Evolutionary conservation across 2,797 vertebrate genomes (phyloP).

Genomic region (Thunnus albacares): DNA sequence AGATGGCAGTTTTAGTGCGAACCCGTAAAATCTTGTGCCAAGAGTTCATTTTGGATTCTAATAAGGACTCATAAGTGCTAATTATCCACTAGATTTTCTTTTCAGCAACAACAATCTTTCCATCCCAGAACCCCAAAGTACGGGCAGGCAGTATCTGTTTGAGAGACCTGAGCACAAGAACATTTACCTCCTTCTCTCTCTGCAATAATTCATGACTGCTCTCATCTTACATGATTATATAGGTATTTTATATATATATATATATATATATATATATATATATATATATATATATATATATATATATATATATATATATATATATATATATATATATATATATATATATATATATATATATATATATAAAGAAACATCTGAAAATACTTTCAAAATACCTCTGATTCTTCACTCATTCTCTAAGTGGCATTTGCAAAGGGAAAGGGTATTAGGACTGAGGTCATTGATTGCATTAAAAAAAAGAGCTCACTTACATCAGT

Average conservation of each 20-base stretch:
- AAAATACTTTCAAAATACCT: conserved; percentile 74
- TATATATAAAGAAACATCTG: conserved; percentile 71
- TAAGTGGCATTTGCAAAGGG: conserved; percentile 83
- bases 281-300: too few relatives aligned
- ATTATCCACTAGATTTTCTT: conserved; percentile 35
- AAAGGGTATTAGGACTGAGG: conserved; percentile 84
- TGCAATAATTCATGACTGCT: conserved; percentile 39
- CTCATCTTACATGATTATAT: conserved; percentile 55
- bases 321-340: conserved; percentile 2
- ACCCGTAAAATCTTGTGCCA: conserved; percentile 50
- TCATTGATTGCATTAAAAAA: conserved; percentile 77
- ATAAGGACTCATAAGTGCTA: conserved; percentile 67
- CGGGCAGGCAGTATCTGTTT: conserved; percentile 67
- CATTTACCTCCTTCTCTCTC: conserved; percentile 35
- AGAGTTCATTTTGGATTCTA: conserved; percentile 51
- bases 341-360: conserved; percentile 36
- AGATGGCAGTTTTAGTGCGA: conserved; percentile 57
- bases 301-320: conserved; percentile 5
- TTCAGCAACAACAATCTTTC: conserved; percentile 44
- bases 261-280: too few relatives aligned
- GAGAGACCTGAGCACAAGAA: conserved; percentile 65
- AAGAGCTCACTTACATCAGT: conserved; percentile 70
- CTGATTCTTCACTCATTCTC: conserved; percentile 59
- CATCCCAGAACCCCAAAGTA: conserved; percentile 47
- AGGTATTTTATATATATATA: conserved; percentile 27